These are phyloP conservation scores for Phyllotis vaccarum DNA, from an alignment of 2,797 vertebrate genomes.

Conservation along the genomic window DNA sequence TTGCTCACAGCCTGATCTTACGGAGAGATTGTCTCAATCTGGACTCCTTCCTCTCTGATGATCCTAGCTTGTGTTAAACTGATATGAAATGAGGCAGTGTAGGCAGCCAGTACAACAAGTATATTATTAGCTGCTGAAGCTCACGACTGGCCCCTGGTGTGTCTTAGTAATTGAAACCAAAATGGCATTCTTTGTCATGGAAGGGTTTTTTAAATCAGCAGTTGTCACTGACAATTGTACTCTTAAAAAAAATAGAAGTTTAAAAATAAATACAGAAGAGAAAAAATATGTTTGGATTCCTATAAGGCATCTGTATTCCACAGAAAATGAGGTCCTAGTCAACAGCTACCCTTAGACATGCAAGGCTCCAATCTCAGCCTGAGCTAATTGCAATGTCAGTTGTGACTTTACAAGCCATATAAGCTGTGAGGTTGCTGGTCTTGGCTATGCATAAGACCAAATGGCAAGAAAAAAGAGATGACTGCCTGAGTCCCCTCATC, in stretches of 20 bases:
- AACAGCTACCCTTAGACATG: slow-evolving; percentile 45
- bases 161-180: slow-evolving; percentile 52
- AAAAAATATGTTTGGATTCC: slow-evolving; percentile 68
- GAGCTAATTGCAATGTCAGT: slow-evolving; percentile 62
- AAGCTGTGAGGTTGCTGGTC: background rate
- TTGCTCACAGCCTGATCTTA: background rate
- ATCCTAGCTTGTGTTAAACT: background rate
- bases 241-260: background rate
- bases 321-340: slow-evolving; percentile 45
- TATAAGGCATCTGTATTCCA: slow-evolving; percentile 53
- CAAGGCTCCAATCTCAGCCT: slow-evolving; percentile 51
- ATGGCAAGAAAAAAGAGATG: background rate
- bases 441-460: background rate
- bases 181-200: background rate
- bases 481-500: background rate
- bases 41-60: background rate
- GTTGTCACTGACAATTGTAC: slow-evolving; percentile 64
- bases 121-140: background rate
- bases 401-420: slow-evolving; percentile 42
- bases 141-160: background rate
- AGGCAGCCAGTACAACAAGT: background rate
- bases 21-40: background rate
- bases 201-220: slow-evolving; percentile 53
- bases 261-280: background rate
- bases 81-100: background rate